Evolutionary conservation across 2,888 invertebrate species (phyloP), one percentile per base, ranked within the genome.

Genomic region (Mesorhabditis spiculigera): DNA sequence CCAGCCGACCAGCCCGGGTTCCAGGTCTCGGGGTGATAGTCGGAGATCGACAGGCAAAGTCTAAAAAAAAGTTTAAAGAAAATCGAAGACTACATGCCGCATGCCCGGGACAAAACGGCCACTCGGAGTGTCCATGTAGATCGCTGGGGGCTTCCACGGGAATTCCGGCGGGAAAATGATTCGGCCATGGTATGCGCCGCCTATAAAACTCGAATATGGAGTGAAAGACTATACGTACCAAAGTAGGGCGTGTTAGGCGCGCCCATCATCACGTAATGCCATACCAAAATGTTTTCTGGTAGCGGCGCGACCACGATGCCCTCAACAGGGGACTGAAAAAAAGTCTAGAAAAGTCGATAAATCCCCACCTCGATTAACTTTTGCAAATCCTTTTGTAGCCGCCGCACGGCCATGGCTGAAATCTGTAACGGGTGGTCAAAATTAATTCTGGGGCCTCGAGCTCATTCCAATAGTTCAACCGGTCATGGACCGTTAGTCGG

Each of bases 1-100:
- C 95, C 93, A 65, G 97, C 96, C 43, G 89, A 88, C 97, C 97
- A 98, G 3, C 96, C 94, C 8, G 98, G 98, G 88, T 98, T 98
- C 98, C 98, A 99, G 4, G 95, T 94, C 86, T 98, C 97, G 0
- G 95, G 95, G 87, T 95, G 95, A 86, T 93, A 95, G 87, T 95
- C 95, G 70, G 92, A 92, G 79, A 92, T 98, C 79, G 95, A 96
- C 78, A 99, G 90, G 88, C 98, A 99, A 74, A 98, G 79, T 5
- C 76, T 76, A 63, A 28, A 69, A 68, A 5, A 45, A 28, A 66
- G 28, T 43, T 4, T 42, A n/a, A n/a, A 71, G 45, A 50, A n/a
- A 62, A 16, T 66, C 13, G 6, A n/a, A 71, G 41, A 13, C 8
- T 4, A 69, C 41, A 50, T 45, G 28, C 45, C 16, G 8, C 10